A percentile compares a stretch with the other conserved stretches of the same genome.
Conservation (phyloP, 2,113 vertebrate genomes). For the Monopterus albus region DNA sequence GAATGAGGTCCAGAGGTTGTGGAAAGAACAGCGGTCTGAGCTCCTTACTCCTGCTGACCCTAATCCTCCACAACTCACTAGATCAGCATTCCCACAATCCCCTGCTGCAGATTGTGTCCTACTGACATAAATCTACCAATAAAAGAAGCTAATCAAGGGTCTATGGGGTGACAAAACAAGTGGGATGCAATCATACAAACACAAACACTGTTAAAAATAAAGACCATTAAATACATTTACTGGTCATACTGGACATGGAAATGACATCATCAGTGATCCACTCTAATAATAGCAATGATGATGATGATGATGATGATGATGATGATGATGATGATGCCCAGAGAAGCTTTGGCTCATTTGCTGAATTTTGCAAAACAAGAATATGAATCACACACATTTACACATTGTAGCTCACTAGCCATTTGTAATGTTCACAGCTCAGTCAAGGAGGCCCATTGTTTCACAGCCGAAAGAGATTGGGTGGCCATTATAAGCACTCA, state of each 20-base stretch:
- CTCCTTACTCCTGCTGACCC: conserved; percentile 73
- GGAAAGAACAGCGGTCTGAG: conserved; percentile 60
- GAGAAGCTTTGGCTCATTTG: conserved; percentile 70
- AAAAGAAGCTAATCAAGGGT: background rate
- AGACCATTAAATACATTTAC: background rate
- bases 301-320: conserved; percentile 48
- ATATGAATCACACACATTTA: conserved; percentile 47
- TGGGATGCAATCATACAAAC: background rate
- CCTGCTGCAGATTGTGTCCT: conserved; percentile 39
- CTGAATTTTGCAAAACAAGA: conserved; percentile 63
- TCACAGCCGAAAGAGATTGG: conserved; percentile 28
- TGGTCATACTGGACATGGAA: background rate
- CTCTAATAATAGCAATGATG: conserved; percentile 55
- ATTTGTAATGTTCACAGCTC: conserved; percentile 30
- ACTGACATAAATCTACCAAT: conserved; percentile 59
- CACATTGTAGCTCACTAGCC: conserved; percentile 18
- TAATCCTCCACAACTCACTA: conserved; percentile 72
- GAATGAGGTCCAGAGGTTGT: conserved; percentile 26
- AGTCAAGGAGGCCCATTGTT: conserved; percentile 55
- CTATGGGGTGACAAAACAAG: conserved; percentile 6
- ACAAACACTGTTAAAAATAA: background rate
- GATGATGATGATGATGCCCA: conserved; percentile 63
- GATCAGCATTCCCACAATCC: conserved; percentile 73
- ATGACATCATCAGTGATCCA: conserved; percentile 44
- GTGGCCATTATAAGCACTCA: conserved; percentile 50